These are phyloP conservation scores for Pseudorectes ferrugineus DNA, from an alignment of 2,113 vertebrate species.

Conservation along the genomic window DNA sequence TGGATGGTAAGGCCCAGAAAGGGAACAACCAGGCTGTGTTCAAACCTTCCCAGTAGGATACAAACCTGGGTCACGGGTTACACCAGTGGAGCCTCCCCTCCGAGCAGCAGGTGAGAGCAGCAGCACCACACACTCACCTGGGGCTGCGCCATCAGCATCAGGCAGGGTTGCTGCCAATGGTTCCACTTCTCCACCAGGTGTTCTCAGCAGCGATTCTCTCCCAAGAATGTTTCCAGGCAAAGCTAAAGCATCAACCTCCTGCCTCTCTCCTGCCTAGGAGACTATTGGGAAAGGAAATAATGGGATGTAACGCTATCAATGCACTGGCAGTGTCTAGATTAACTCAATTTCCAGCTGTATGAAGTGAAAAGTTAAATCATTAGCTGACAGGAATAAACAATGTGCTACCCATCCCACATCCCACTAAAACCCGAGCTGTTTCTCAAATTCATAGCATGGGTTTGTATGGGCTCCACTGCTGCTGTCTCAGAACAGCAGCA, in stretches of 20 bases:
- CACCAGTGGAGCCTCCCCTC: not conserved
- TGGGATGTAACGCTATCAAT: rapidly evolving
- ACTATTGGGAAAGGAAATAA: not conserved
- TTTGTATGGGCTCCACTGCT: too few species aligned
- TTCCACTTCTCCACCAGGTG: not conserved
- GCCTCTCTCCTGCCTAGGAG: not conserved
- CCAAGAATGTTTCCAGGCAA: not conserved
- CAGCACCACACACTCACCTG: not conserved
- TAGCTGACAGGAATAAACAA: not conserved
- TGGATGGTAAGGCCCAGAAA: not conserved
- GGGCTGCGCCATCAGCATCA: not conserved
- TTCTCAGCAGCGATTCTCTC: not conserved
- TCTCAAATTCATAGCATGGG: rapidly evolving
- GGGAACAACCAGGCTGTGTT: not conserved
- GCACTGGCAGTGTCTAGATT: not conserved
- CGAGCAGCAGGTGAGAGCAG: not conserved
- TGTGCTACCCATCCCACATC: not conserved
- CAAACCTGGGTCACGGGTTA: not conserved
- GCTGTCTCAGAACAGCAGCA: not conserved
- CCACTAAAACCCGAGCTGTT: not conserved
- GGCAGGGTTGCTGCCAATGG: not conserved
- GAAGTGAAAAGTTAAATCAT: not conserved
- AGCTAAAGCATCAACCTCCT: not conserved
- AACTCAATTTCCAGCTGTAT: not conserved
- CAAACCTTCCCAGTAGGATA: not conserved